Conservation (phyloP, 2,888 invertebrate genomes). For the Lepeophtheirus nordmannii region DNA sequence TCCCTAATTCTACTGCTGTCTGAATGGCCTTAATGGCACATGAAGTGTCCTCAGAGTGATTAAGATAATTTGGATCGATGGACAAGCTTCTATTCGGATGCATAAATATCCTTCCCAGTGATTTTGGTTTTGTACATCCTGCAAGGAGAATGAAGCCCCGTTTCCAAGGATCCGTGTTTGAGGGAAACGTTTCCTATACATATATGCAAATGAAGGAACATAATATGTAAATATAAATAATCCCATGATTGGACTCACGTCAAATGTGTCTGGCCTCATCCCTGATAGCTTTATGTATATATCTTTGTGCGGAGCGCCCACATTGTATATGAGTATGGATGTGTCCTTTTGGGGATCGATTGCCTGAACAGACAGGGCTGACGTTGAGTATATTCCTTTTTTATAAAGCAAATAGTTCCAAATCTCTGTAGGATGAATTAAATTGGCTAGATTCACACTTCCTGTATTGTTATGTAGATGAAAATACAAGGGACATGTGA, state of each 20-base stretch:
- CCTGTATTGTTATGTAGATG: neutral
- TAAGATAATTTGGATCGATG: neutral
- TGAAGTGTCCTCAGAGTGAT: neutral
- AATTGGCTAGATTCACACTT: conserved; percentile 2
- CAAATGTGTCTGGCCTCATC: neutral
- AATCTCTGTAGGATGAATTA: neutral
- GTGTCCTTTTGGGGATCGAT: neutral
- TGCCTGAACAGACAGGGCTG: conserved; percentile 2
- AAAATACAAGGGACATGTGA: neutral
- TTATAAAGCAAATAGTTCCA: neutral
- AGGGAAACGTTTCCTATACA: neutral
- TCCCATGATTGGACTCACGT: neutral
- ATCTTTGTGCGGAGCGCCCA: neutral
- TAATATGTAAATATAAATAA: too few species aligned
- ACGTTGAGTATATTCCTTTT: neutral
- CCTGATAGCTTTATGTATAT: neutral
- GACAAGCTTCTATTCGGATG: neutral
- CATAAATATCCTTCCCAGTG: neutral
- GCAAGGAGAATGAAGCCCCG: neutral
- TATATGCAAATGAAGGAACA: too few species aligned
- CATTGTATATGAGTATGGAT: conserved; percentile 2
- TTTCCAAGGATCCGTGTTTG: conserved; percentile 3
- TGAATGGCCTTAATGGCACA: neutral
- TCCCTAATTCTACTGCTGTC: neutral
- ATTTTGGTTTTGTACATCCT: neutral